Base-by-base conservation (phyloP, 2,888 invertebrate species). In the Drosophila longiperda region DNA sequence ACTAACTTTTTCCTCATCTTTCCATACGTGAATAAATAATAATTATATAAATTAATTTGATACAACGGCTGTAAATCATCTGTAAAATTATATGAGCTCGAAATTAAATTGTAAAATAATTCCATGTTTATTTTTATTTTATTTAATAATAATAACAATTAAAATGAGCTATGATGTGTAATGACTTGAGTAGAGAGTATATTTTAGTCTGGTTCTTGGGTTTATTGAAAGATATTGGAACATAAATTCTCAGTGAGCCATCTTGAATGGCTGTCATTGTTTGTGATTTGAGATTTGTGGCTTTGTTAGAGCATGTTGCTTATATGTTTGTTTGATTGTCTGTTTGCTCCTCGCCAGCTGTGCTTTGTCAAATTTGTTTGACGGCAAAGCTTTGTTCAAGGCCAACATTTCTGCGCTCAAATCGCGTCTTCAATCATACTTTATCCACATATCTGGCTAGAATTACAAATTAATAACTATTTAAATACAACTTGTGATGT, bases 331-430 rank as follows among this genome's bases (percentile, higher is more conserved):
- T 20, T 20, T 34, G 15, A 9, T 33, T 49, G 36, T 48, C 45
- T 45, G 45, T 53, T 64, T 64, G 26, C 2, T 53, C 17, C 36
- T 11, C 38, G 45, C 38, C 34, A 26, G 33, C 38, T 29, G 42
- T 38, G 26, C 15, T 58, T 62, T 58, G 60, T 73, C 67, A 66
- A 73, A 66, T 60, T 60, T 60, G 40, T 68, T 49, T 68, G 69
- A 69, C 60, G 32, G 48, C 40, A 9, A 20, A 52, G 40, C 58
- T 40, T 45, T 55, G 45, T 34, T 9, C 36, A 50, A 45, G 38
- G 52, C 38, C n/a, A 58, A 63, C 42, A 42, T 69, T 38, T 52
- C 20, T 17, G 20, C 12, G 36, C 8, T 23, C 20, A 8, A 29
- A 11, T 38, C 68, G 26, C 36, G 26, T 38, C 9, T 67, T 68